Conservation (phyloP, 2,888 invertebrate genomes). For the Torymus tubicola region DNA sequence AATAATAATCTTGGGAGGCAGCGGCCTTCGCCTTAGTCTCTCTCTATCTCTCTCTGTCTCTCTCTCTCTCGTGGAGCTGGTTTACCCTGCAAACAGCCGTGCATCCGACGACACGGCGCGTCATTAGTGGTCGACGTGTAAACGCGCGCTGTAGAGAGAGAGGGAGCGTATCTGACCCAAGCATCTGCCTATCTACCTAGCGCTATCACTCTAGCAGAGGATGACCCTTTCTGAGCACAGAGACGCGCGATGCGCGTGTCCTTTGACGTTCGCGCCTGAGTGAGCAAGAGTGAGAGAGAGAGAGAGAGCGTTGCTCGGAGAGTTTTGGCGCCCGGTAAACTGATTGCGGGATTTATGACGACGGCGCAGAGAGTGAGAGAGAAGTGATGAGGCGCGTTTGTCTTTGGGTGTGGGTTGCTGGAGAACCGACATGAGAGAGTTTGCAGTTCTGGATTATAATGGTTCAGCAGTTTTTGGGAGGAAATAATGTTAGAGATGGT, state of each 20-base stretch:
- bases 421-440: neutral
- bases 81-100: conserved; percentile 72
- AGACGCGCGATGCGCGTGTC: neutral
- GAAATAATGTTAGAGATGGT: too few relatives aligned
- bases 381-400: too few relatives aligned
- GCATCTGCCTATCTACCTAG: neutral
- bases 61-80: conserved; percentile 49
- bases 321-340: conserved; percentile 49
- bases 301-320: neutral
- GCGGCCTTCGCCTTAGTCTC: neutral
- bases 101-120: conserved; percentile 68
- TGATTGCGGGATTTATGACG: conserved; percentile 50
- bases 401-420: too few relatives aligned
- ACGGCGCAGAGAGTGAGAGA: too few relatives aligned
- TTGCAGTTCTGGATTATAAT: neutral
- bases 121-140: conserved; percentile 71
- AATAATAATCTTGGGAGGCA: conserved; percentile 62
- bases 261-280: neutral
- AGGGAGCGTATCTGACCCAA: neutral
- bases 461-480: too few relatives aligned
- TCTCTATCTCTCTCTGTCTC: neutral
- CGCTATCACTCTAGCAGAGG: neutral
- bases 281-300: neutral
- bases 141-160: conserved; percentile 60
- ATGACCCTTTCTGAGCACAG: neutral